Evolutionary conservation across 2,888 invertebrate genomes (phyloP).

Genomic region (Platynereis dumerilii): DNA sequence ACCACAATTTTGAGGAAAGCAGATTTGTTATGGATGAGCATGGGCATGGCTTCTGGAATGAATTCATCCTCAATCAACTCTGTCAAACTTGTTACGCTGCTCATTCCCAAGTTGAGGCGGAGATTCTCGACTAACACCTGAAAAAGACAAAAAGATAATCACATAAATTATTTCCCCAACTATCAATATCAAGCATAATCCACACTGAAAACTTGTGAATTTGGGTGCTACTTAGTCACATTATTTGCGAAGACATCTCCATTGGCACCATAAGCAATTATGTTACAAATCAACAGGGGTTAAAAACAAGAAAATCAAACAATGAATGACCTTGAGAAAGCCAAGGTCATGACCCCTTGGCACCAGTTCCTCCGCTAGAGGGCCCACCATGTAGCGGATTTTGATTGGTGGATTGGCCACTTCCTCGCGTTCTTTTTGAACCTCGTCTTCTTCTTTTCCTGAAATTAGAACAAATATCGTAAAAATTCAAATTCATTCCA

Average conservation of each 20-base stretch:
- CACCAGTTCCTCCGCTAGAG: conserved; percentile 35
- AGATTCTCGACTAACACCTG: conserved; percentile 31
- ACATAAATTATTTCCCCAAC: too few species aligned
- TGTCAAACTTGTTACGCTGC: conserved; percentile 79
- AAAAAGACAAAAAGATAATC: background rate
- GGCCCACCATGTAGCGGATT: conserved; percentile 28
- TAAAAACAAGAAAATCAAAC: too few species aligned
- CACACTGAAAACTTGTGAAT: too few species aligned
- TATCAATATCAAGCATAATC: too few species aligned
- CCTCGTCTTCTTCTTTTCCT: background rate
- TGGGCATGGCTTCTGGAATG: conserved; percentile 78
- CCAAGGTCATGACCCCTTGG: conserved; percentile 39
- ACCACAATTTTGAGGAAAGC: conserved; percentile 47
- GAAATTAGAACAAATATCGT: background rate
- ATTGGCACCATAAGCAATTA: too few species aligned
- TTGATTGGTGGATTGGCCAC: conserved; percentile 25
- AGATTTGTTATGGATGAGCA: conserved; percentile 64
- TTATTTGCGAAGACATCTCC: too few species aligned
- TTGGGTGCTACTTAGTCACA: too few species aligned
- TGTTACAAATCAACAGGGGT: too few species aligned
- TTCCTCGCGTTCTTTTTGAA: conserved; percentile 8
- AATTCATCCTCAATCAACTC: conserved; percentile 90
- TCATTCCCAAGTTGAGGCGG: conserved; percentile 62
- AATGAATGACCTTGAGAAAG: conserved; percentile 39
- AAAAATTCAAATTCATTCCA: background rate